Evolutionary conservation across 1,140 invertebrate genomes (phyloP).

Genomic region (Platyscapa corneri): DNA sequence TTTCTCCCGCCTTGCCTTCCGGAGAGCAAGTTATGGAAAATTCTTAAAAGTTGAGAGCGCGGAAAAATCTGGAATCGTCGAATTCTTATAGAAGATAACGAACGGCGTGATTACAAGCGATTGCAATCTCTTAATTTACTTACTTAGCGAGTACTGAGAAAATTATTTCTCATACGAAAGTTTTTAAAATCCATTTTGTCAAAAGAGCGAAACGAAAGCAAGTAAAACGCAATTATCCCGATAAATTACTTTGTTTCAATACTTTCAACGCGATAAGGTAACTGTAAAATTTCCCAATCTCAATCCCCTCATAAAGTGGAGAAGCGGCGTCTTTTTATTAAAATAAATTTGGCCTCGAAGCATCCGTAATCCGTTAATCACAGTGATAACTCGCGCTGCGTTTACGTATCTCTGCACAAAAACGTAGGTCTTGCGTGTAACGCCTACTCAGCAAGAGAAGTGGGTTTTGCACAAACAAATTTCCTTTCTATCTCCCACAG

Average conservation of each 20-base stretch:
- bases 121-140: slow-evolving; percentile 31
- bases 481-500: slow-evolving; percentile 52
- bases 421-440: neutral
- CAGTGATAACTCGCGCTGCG: neutral
- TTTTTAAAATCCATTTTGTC: neutral
- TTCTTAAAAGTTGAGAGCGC: neutral
- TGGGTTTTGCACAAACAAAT: slow-evolving; percentile 46
- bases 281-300: too few relatives aligned
- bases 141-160: neutral
- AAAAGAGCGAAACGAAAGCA: too few relatives aligned
- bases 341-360: neutral
- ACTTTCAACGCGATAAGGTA: too few relatives aligned
- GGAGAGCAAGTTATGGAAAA: slow-evolving; percentile 9
- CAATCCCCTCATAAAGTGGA: too few relatives aligned
- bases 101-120: neutral
- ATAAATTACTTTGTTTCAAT: neutral
- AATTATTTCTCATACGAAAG: neutral
- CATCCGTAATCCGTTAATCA: neutral
- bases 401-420: neutral
- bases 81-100: neutral
- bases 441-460: neutral
- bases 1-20: neutral
- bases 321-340: neutral
- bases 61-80: slow-evolving; percentile 6
- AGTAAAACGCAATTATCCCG: neutral